Evolutionary conservation across 2,113 vertebrate genomes (phyloP).

Genomic region (Myrmecobius fasciatus): DNA sequence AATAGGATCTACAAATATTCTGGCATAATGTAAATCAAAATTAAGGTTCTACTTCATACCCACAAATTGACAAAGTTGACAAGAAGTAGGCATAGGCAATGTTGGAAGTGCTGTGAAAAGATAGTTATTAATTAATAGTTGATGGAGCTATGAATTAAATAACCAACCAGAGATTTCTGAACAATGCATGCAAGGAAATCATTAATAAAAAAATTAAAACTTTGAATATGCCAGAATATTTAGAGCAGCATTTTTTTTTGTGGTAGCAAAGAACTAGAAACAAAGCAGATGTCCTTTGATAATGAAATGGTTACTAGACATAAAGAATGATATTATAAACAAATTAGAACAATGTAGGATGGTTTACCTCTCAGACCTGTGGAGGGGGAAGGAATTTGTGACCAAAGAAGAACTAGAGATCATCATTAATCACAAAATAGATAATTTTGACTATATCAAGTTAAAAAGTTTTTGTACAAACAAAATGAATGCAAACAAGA

Average conservation of each 20-base stretch:
- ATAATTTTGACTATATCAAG: too few species aligned
- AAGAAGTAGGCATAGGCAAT: background rate
- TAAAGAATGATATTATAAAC: too few species aligned
- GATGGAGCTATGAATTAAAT: background rate
- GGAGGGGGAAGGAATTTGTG: too few species aligned
- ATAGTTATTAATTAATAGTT: background rate
- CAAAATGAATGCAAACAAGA: too few species aligned
- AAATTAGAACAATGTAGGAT: too few species aligned
- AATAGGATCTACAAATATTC: background rate
- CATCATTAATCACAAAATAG: too few species aligned
- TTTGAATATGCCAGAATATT: background rate
- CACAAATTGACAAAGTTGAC: background rate
- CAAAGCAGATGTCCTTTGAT: background rate
- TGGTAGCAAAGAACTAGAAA: slow-evolving; percentile 17
- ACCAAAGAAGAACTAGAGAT: too few species aligned
- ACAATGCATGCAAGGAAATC: too few species aligned
- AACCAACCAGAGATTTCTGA: background rate
- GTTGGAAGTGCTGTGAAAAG: background rate
- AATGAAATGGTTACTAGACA: slow-evolving; percentile 3
- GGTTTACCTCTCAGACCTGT: too few species aligned
- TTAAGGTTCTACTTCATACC: background rate
- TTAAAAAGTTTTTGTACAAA: too few species aligned
- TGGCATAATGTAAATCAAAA: background rate
- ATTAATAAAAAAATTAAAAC: too few species aligned
- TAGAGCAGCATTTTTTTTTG: slow-evolving; percentile 25